Percentiles rank a stretch among this genome's conserved stretches.
Conservation (phyloP, 2,113 vertebrate species). For the Eupsittula cactorum region DNA sequence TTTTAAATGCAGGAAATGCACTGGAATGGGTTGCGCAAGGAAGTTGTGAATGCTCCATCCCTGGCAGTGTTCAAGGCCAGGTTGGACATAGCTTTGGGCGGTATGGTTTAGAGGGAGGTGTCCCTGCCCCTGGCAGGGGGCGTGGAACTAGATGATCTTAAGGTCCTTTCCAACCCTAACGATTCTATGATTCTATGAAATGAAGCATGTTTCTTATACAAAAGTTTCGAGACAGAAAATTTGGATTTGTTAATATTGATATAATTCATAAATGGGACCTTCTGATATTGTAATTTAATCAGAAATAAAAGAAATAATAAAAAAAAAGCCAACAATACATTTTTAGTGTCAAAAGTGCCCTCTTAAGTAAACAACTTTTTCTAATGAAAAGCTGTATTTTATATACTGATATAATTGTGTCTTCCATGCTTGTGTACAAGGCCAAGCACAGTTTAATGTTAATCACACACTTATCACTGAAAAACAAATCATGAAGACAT, state of each 20-base stretch:
- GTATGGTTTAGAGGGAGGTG: too few species aligned
- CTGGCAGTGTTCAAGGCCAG: too few species aligned
- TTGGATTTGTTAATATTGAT: not conserved
- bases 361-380: not conserved
- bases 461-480: not conserved
- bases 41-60: too few species aligned
- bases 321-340: not conserved
- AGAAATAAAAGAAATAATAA: not conserved
- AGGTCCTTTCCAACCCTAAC: too few species aligned
- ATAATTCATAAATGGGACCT: not conserved
- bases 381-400: not conserved
- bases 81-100: too few species aligned
- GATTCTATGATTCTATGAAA: not conserved
- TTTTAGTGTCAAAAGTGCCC: not conserved
- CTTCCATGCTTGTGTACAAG: not conserved
- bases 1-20: not conserved
- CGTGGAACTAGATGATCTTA: too few species aligned
- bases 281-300: not conserved
- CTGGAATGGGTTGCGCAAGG: too few species aligned
- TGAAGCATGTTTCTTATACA: not conserved
- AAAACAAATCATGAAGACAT: not conserved
- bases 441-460: not conserved
- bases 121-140: too few species aligned
- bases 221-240: not conserved
- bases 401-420: not conserved